Evolutionary conservation across 2,113 vertebrate genomes (phyloP).

Genomic region (Cebus imitator): DNA sequence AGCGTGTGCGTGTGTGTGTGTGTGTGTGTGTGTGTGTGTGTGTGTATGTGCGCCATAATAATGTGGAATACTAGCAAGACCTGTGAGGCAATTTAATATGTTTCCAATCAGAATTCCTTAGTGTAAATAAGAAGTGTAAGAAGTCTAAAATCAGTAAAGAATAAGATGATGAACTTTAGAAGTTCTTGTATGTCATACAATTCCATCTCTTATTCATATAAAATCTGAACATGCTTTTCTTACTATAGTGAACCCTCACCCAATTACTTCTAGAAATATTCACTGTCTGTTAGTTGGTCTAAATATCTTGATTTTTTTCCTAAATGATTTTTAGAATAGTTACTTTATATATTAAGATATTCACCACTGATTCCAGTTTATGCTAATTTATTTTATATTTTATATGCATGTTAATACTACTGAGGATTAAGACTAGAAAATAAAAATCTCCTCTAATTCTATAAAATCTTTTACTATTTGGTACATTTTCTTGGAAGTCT

Average conservation of each 20-base stretch:
- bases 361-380: background rate
- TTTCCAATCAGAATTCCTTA: background rate
- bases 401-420: background rate
- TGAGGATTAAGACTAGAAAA: slow-evolving; percentile 27
- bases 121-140: background rate
- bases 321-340: background rate
- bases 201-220: background rate
- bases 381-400: background rate
- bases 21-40: background rate
- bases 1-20: too few relatives aligned
- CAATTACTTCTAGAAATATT: background rate
- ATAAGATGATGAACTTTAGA: background rate
- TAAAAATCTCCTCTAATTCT: background rate
- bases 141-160: background rate
- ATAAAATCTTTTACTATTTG: background rate
- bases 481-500: background rate
- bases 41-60: background rate
- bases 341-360: background rate
- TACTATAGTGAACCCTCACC: background rate
- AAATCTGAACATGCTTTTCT: background rate
- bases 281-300: background rate
- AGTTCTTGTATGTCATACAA: background rate
- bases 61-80: background rate
- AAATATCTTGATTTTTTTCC: background rate
- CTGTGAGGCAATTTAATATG: background rate